Percentiles rank a stretch among this genome's conserved stretches.
phyloP scores from a whole-genome alignment of 1,140 invertebrate genomes.

The Zophobas morio region DNA sequence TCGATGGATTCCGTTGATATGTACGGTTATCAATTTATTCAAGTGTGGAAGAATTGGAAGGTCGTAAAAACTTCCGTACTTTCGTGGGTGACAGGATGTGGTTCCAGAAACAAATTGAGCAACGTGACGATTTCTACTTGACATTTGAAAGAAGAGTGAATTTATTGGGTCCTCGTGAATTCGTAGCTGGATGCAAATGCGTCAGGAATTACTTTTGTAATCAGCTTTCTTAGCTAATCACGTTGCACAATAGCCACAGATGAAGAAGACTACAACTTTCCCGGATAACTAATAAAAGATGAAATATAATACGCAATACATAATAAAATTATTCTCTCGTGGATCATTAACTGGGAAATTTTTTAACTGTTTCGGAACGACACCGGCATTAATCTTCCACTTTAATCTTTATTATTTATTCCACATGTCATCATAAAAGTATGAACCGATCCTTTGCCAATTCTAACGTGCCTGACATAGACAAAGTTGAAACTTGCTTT shows the following conservation, averaged over 20 bases:
- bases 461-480: background rate
- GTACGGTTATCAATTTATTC: constrained; percentile 10
- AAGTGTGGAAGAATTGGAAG: background rate
- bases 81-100: constrained; percentile 1
- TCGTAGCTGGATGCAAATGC: no score
- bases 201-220: no score
- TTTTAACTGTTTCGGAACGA: background rate
- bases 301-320: background rate
- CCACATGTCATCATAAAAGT: background rate
- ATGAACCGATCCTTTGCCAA: background rate
- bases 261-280: no score
- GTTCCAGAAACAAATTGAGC: constrained; percentile 1
- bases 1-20: constrained; percentile 7
- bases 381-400: background rate
- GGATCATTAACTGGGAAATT: background rate
- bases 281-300: background rate
- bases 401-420: background rate
- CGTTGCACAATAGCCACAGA: no score
- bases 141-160: background rate
- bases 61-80: background rate
- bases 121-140: background rate
- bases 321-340: background rate
- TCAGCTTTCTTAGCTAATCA: no score
- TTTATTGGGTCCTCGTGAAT: background rate
- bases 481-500: no score